Base-by-base conservation (phyloP, 2,113 vertebrate species). In the Ochotona princeps region DNA sequence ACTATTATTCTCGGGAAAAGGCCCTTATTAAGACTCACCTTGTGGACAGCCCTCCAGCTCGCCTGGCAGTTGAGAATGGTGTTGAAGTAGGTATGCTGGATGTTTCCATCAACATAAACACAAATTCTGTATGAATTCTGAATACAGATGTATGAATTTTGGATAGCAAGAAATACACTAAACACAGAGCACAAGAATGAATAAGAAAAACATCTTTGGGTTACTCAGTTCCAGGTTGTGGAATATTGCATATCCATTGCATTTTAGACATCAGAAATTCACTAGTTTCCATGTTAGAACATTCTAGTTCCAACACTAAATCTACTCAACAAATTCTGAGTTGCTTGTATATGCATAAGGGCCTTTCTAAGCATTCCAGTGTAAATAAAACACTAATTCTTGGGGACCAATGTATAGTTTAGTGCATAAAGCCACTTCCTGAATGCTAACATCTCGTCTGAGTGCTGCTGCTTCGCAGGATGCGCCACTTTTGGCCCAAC, bases 241-340 rank as follows among this genome's bases (percentile, higher is more conserved):
- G n/a, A 80, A 23, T 82, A 65, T 47, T 30, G 44, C 28, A 25
- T 57, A 57, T 7, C 30, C 11, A 6, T 61, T 32, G 26, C 23
- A 61, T 83, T 91, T 87, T 51, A 11, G 23, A n/a, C 47, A 63
- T 75, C 47, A 65, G 61, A 8, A 83, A 81, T n/a, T 73, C 35
- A 47, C 57, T 63, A 51, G 35, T 70, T 74, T 6, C 49, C 83
- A 5, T 74, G 32, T 70, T 86, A 5, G 44, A 81, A 80, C 75
- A 61, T 21, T 81, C 83, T 89, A 49, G 30, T 72, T 89, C 57
- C 14, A 88, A 60, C 12, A 30, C 81, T 90, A 89, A 63, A 79
- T n/a, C 25, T 5, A 80, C 63, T 66, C 65, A 54, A 23, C 18
- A 74, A 17, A 44, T 86, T 23, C 1, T 57, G 35, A 82, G 7